A percentile compares a stretch with the other conserved stretches of the same genome.
phyloP scores from a whole-genome alignment of 2,113 vertebrate genomes.

The Pterocles gutturalis region DNA sequence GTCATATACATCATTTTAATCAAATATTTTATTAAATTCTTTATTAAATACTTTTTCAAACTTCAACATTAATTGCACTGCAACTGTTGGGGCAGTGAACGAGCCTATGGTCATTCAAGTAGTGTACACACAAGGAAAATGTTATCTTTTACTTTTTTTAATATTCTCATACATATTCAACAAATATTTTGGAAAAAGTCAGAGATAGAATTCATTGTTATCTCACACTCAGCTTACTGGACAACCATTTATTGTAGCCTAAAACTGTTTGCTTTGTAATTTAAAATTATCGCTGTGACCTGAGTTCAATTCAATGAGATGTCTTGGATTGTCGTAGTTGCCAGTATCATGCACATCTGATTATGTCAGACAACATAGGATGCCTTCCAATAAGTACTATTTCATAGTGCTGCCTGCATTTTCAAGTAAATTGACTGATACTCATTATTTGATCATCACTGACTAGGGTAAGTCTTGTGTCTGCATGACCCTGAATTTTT shows the following conservation, averaged over 20 bases:
- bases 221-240: not conserved
- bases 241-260: not conserved
- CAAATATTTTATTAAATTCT: slow-evolving; percentile 20
- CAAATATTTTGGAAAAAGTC: not conserved
- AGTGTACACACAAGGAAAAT: not conserved
- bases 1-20: slow-evolving; percentile 18
- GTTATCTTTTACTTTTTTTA: not conserved
- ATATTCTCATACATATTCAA: not conserved
- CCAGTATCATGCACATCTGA: not conserved
- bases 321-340: not conserved
- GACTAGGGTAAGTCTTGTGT: not conserved
- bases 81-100: not conserved
- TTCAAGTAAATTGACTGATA: not conserved
- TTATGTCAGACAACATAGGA: not conserved
- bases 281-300: not conserved
- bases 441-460: not conserved
- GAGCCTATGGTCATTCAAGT: not conserved
- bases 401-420: not conserved
- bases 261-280: not conserved
- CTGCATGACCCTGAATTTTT: not conserved
- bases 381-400: not conserved
- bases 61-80: not conserved
- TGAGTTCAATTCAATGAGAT: not conserved
- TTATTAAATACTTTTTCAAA: slow-evolving; percentile 22
- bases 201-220: not conserved